Conservation (phyloP, 2,797 vertebrate species). For the Paedocypris micromegethes region DNA sequence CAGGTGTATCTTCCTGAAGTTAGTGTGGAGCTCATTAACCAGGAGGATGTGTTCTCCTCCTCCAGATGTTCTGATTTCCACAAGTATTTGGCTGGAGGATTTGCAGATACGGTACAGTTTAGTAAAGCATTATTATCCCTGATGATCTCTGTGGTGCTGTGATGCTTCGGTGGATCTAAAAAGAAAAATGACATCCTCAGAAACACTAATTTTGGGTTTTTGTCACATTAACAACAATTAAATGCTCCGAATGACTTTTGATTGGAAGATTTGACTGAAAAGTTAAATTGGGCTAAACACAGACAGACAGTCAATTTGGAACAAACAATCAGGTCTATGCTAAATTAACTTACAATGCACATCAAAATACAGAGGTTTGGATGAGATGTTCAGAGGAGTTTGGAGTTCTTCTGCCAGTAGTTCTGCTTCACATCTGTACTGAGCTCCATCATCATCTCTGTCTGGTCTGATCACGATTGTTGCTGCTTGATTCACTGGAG, state of each 20-base stretch:
- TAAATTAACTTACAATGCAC: slow-evolving; percentile 8
- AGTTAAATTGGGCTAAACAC: neutral
- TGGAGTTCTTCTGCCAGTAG: slow-evolving; percentile 11
- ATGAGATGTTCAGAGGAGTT: neutral
- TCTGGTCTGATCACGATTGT: neutral
- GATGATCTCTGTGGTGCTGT: slow-evolving; percentile 14
- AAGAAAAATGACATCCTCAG: neutral
- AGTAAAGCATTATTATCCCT: neutral
- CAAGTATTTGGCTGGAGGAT: slow-evolving; percentile 25
- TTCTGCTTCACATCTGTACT: slow-evolving; percentile 18
- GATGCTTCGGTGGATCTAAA: slow-evolving; percentile 28
- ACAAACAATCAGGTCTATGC: neutral
- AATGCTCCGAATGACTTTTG: no score
- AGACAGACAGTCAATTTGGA: neutral
- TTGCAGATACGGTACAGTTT: slow-evolving; percentile 32
- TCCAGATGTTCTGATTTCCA: slow-evolving; percentile 23
- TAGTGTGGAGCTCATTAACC: neutral
- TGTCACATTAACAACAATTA: no score
- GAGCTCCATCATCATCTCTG: slow-evolving; percentile 17
- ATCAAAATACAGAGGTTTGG: neutral
- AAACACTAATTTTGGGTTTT: neutral
- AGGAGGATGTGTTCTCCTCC: neutral
- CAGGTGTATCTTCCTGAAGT: slow-evolving; percentile 40
- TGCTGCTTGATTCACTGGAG: neutral
- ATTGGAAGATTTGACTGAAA: neutral